These are phyloP conservation scores for Neosilurus hyrtlii DNA, from an alignment of 2,797 vertebrate genomes.

Conservation along the genomic window DNA sequence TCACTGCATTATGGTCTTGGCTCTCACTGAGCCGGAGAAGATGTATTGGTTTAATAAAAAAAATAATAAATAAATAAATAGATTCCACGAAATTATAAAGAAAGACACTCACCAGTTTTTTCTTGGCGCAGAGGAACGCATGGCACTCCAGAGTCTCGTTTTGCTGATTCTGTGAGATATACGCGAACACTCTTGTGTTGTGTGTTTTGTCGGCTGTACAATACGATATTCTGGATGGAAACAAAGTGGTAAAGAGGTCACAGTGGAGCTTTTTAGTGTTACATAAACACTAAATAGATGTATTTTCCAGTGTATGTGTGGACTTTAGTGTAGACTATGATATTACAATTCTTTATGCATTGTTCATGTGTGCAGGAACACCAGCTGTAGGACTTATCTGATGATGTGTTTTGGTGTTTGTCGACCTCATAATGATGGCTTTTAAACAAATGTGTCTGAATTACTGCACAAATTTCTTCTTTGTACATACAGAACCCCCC, in stretches of 20 bases:
- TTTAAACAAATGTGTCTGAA: not conserved
- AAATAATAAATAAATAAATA: not conserved
- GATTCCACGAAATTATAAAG: slow-evolving; percentile 1
- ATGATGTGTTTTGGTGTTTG: not conserved
- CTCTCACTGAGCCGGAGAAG: not conserved
- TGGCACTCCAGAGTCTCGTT: slow-evolving; percentile 95
- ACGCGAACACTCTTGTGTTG: slow-evolving; percentile 91
- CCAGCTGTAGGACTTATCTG: not conserved
- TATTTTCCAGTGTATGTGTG: not conserved
- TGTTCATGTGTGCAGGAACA: not conserved
- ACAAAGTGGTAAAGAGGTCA: not conserved
- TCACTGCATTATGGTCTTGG: not conserved
- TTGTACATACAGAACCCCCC: not conserved
- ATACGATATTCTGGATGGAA: slow-evolving; percentile 89
- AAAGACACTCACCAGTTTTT: slow-evolving; percentile 85
- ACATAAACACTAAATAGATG: not conserved
- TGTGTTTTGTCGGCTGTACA: slow-evolving; percentile 97
- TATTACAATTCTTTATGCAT: not conserved
- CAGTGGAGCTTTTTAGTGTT: not conserved
- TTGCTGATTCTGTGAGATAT: slow-evolving; percentile 93
- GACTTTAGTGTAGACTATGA: not conserved
- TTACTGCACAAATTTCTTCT: not conserved
- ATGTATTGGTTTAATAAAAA: not conserved
- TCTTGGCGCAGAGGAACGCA: slow-evolving; percentile 92
- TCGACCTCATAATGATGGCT: not conserved